Evolutionary conservation across 2,888 invertebrate species (phyloP).

Genomic region (Amblyjoppa proteus): DNA sequence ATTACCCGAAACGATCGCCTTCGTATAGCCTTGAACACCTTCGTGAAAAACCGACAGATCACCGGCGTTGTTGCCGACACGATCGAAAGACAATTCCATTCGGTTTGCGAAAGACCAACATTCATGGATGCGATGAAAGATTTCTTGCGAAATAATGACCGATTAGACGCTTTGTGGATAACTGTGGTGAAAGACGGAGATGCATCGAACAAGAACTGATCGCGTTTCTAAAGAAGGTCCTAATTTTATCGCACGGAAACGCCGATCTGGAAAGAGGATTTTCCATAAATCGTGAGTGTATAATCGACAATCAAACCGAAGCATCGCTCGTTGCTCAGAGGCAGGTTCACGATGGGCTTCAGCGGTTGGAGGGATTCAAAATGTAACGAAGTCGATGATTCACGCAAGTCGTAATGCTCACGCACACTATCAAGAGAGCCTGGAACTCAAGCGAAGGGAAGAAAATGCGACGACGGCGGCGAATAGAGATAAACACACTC

Average conservation of each 20-base stretch:
- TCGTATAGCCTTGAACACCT: no score
- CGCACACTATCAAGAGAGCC: no score
- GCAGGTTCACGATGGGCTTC: slow-evolving; percentile 64
- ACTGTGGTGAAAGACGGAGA: neutral
- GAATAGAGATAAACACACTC: no score
- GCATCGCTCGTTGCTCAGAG: slow-evolving; percentile 68
- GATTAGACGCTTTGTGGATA: slow-evolving; percentile 30
- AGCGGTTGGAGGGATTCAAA: no score
- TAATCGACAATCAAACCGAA: slow-evolving; percentile 70
- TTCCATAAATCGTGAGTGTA: slow-evolving; percentile 70
- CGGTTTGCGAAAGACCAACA: no score
- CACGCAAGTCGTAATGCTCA: no score
- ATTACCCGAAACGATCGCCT: no score
- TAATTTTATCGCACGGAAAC: slow-evolving; percentile 71
- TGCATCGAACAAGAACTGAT: neutral
- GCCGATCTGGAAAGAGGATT: slow-evolving; percentile 73
- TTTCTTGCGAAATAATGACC: slow-evolving; percentile 8
- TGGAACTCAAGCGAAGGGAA: no score
- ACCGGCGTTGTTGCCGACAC: no score
- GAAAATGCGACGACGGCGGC: no score
- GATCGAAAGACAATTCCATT: neutral
- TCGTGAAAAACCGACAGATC: no score
- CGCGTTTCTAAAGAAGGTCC: slow-evolving; percentile 18
- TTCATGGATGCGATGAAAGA: neutral
- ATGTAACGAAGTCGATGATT: no score